Evolutionary conservation across 1,140 invertebrate genomes (phyloP).

Genomic region (Bombus pyrosoma): DNA sequence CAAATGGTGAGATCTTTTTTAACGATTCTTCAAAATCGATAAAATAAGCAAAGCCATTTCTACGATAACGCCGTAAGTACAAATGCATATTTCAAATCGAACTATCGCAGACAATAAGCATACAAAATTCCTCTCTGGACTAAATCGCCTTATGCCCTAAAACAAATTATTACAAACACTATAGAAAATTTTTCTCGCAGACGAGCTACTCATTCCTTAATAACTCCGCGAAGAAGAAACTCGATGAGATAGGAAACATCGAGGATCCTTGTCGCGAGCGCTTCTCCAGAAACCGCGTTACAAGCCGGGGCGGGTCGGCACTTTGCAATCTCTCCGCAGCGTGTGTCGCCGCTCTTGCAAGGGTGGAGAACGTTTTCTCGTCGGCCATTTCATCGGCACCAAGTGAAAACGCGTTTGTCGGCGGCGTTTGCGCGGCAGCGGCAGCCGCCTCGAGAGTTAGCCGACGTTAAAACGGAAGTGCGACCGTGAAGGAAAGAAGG

Average conservation of each 20-base stretch:
- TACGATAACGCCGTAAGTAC: too few relatives aligned
- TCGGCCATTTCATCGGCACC: constrained; percentile 76
- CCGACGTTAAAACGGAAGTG: constrained; percentile 70
- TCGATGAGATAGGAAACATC: not conserved
- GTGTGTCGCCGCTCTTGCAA: constrained; percentile 12
- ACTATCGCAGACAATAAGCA: too few relatives aligned
- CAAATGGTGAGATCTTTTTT: too few relatives aligned
- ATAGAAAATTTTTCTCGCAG: too few relatives aligned
- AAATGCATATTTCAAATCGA: too few relatives aligned
- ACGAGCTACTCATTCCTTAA: too few relatives aligned
- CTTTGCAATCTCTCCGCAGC: not conserved
- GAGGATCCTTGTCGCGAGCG: not conserved
- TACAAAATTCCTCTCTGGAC: too few relatives aligned
- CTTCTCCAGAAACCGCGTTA: not conserved
- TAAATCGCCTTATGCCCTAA: too few relatives aligned
- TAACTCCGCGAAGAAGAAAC: too few relatives aligned
- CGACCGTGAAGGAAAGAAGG: constrained; percentile 30
- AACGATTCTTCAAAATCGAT: too few relatives aligned
- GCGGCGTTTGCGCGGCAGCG: constrained; percentile 70
- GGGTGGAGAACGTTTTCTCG: constrained; percentile 67
- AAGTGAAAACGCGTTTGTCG: constrained; percentile 66
- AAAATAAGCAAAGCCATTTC: too few relatives aligned
- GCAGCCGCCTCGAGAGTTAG: constrained; percentile 62
- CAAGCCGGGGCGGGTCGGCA: not conserved
- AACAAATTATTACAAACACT: too few relatives aligned